Evolutionary conservation across 2,888 invertebrate genomes (phyloP).

Genomic region (Hirtodrosophila alboralis): DNA sequence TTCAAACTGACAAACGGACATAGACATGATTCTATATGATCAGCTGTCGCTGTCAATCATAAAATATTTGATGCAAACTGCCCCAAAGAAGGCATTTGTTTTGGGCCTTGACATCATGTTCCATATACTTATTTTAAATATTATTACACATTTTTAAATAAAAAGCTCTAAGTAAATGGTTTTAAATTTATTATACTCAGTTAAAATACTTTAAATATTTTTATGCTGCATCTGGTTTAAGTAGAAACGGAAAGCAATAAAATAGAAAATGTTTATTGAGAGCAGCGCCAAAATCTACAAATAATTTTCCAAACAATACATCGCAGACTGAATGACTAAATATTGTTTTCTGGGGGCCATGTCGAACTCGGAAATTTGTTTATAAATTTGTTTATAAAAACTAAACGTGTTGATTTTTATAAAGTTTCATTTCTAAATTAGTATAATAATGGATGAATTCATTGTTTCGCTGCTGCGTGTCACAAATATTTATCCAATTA

Average conservation of each 20-base stretch:
- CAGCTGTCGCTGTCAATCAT: constrained; percentile 63
- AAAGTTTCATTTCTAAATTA: constrained; percentile 51
- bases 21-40: constrained; percentile 35
- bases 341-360: constrained; percentile 45
- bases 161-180: constrained; percentile 34
- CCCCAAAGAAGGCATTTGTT: constrained; percentile 21
- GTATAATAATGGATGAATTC: constrained; percentile 34
- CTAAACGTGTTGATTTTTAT: constrained; percentile 65
- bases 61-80: constrained; percentile 23
- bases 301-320: constrained; percentile 50
- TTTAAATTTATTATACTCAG: constrained; percentile 45
- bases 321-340: constrained; percentile 51
- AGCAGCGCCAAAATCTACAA: constrained; percentile 47
- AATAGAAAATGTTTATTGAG: constrained; percentile 64
- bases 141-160: constrained; percentile 23
- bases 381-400: constrained; percentile 65
- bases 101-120: constrained; percentile 12
- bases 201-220: constrained; percentile 51
- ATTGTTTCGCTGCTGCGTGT: constrained; percentile 63
- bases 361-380: constrained; percentile 39
- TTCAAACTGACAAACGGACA: constrained; percentile 31
- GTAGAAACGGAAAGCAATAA: constrained; percentile 73
- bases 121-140: constrained; percentile 11
- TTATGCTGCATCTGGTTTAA: constrained; percentile 48
- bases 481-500: constrained; percentile 73